Evolutionary conservation across 2,888 invertebrate species (phyloP), one percentile per base, ranked within the genome.

Genomic region (Himalopsyche kuldschensis): DNA sequence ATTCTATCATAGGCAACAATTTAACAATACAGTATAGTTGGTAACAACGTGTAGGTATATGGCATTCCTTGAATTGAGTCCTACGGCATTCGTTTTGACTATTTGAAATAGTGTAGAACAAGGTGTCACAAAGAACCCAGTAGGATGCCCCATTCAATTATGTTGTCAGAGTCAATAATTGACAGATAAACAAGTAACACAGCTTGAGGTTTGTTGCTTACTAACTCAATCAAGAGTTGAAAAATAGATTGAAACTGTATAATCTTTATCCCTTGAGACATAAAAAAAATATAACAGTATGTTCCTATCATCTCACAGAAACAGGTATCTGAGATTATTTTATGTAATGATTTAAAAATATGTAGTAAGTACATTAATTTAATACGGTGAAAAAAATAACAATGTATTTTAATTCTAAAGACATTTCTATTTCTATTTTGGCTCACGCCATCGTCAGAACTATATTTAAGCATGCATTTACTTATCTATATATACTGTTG

Each of bases 121-220:
- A 78, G 78, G 35, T 78, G 41, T 24, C 78, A 78, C 35, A 78
- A 41, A 35, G 78, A 41, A 35, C 20, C 15, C 27, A 41, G 78
- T 35, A 78, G 78, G 78, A 78, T 78, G 78, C 78, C 41, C 10
- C 46, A 78, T 47, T 17, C 27, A 79, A 79, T 79, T 79, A 79
- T 79, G 79, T 79, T 79, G 79, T 79, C 79, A 79, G 79, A 27
- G 79, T 79, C 46, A 79, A 79, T 79, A 32, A 79, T 48, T 79
- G 48, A 47, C 35, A 77, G 55, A 55, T 75, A 75, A 75, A 75
- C 75, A 31, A 75, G 75, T 32, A 32, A 75, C 75, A 17, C 31
- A 27, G 31, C 31, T 31, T 75, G 75, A 32, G 32, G 30, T 75
- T 75, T 31, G 55, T 55, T 55, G 20, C 55, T 55, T 55, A 55